Conservation (phyloP, 2,797 vertebrate genomes). For the Esox lucius region DNA sequence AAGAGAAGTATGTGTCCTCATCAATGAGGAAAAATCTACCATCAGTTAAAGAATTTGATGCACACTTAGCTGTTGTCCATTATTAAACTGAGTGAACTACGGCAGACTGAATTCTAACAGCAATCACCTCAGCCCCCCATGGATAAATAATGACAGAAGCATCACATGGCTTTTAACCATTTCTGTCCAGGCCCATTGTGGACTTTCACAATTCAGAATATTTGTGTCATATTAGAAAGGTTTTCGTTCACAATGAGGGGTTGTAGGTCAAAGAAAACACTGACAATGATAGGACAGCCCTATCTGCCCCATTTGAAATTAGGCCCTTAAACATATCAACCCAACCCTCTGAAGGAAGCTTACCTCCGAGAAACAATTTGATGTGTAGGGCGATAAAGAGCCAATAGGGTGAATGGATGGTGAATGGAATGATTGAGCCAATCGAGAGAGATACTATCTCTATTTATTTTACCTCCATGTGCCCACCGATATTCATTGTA, state of each 20-base stretch:
- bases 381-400: conserved; percentile 21
- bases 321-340: not conserved
- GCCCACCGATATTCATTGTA: conserved; percentile 23
- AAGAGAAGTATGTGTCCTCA: too few relatives aligned
- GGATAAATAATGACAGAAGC: not conserved
- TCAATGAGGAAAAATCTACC: too few relatives aligned
- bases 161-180: not conserved
- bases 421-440: conserved; percentile 8
- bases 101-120: too few relatives aligned
- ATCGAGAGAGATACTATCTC: conserved; percentile 22
- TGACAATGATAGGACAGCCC: not conserved
- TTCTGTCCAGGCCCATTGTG: not conserved
- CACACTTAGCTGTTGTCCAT: too few relatives aligned
- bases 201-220: not conserved
- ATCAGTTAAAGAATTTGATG: too few relatives aligned
- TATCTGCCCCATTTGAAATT: not conserved
- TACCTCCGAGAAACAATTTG: not conserved
- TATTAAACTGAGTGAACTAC: too few relatives aligned
- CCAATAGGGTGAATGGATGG: not conserved
- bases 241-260: not conserved
- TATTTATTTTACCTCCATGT: conserved; percentile 32
- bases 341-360: not conserved
- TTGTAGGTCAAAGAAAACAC: not conserved
- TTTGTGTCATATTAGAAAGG: not conserved
- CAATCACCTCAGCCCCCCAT: not conserved